Conservation (phyloP, 2,797 vertebrate species). For the Hybognathus amarus region DNA sequence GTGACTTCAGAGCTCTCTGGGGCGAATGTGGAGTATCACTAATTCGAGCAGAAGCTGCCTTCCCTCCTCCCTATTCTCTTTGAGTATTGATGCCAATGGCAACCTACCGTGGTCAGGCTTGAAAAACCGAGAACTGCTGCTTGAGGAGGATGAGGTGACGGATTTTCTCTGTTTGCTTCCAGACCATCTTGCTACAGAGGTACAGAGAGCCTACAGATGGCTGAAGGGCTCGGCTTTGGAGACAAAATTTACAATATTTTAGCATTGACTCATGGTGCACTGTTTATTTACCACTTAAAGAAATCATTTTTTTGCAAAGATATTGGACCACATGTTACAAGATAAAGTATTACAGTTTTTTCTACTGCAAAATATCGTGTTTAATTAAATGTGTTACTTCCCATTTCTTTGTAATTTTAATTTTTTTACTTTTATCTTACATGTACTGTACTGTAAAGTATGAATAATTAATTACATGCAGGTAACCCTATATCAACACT, state of each 20-base stretch:
- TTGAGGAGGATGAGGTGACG: slow-evolving; percentile 32
- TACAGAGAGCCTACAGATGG: slow-evolving; percentile 14
- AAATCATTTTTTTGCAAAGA: neutral
- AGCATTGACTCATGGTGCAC: neutral
- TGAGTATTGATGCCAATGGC: slow-evolving; percentile 43
- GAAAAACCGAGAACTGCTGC: slow-evolving; percentile 31
- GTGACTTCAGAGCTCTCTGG: slow-evolving; percentile 58
- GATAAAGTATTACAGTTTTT: neutral
- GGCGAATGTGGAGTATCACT: slow-evolving; percentile 68
- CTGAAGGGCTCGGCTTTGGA: slow-evolving; percentile 7
- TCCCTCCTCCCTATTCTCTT: slow-evolving; percentile 38
- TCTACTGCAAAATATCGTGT: neutral
- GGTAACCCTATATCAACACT: neutral
- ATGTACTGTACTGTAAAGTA: neutral
- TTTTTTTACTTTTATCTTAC: no score
- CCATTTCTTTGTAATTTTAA: neutral
- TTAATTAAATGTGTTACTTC: neutral
- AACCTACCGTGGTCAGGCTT: slow-evolving; percentile 36
- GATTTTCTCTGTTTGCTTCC: slow-evolving; percentile 31
- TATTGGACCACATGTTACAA: neutral
- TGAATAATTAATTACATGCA: neutral
- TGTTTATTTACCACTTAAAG: neutral
- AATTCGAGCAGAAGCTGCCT: slow-evolving; percentile 68
- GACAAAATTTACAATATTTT: slow-evolving; percentile 4
- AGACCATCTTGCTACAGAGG: slow-evolving; percentile 16